Conservation (phyloP, 2,113 vertebrate species). For the Nycticebus coucang region DNA sequence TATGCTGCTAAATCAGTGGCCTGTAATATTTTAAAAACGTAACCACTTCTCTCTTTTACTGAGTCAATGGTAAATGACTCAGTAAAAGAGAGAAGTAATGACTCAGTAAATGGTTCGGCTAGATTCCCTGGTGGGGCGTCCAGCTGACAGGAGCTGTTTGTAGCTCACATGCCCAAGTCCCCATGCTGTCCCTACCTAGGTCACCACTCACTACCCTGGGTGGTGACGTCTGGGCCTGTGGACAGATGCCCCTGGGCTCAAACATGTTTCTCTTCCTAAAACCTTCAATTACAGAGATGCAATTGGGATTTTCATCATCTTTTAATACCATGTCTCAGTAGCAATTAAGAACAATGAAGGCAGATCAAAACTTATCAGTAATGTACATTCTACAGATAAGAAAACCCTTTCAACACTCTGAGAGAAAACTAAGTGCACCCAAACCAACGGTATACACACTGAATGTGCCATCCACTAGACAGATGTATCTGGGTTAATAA, state of each 20-base stretch:
- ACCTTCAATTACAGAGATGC: not conserved
- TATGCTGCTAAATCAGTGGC: not conserved
- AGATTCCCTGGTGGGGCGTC: accelerated
- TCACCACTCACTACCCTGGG: accelerated
- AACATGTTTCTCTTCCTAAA: not conserved
- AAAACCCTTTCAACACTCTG: not conserved
- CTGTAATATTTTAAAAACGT: not conserved
- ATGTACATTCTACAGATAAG: not conserved
- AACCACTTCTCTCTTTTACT: not conserved
- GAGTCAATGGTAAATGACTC: no score
- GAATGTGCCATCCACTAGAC: accelerated
- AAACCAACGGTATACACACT: no score
- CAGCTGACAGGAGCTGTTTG: not conserved
- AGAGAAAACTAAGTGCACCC: not conserved
- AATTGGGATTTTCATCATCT: not conserved
- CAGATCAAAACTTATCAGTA: not conserved
- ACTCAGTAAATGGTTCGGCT: no score
- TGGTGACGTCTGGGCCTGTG: not conserved
- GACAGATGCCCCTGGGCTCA: accelerated
- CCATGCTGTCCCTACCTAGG: not conserved
- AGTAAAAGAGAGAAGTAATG: no score
- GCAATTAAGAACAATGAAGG: not conserved
- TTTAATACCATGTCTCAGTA: not conserved
- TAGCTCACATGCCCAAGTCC: accelerated
- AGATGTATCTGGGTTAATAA: accelerated